A percentile compares a stretch with the other conserved stretches of the same genome.
phyloP scores from a whole-genome alignment of 2,797 vertebrate species.

The Mus spretus region DNA sequence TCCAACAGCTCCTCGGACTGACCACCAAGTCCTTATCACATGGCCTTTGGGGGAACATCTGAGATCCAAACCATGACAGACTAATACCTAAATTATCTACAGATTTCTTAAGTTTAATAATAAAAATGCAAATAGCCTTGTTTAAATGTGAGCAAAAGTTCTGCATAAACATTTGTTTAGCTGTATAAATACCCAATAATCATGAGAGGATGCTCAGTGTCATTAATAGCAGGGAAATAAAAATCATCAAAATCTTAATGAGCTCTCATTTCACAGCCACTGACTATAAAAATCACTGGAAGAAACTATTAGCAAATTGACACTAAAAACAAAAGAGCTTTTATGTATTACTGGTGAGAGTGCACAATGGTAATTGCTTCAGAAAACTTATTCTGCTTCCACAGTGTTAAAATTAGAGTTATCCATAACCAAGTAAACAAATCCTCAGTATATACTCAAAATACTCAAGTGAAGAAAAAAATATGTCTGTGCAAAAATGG shows the following conservation, averaged over 20 bases:
- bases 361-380: neutral
- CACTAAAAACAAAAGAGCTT: neutral
- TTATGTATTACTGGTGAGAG: neutral
- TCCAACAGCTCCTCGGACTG: neutral
- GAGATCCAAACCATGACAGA: neutral
- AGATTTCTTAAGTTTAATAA: conserved; percentile 5
- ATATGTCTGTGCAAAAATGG: neutral
- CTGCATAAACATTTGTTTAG: neutral
- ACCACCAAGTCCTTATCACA: neutral
- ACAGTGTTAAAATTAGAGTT: neutral
- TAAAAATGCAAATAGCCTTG: neutral
- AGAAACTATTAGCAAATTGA: neutral
- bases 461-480: neutral
- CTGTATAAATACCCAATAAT: neutral
- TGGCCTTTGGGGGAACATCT: neutral
- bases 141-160: conserved; percentile 1
- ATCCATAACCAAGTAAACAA: neutral
- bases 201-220: neutral
- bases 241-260: conserved; percentile 16
- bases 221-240: neutral
- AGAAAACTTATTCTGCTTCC: neutral
- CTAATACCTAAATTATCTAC: neutral
- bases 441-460: neutral
- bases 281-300: neutral
- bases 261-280: neutral